These are phyloP conservation scores for Cheilosia vernalis DNA, from an alignment of 2,888 invertebrate species.

Conservation along the genomic window DNA sequence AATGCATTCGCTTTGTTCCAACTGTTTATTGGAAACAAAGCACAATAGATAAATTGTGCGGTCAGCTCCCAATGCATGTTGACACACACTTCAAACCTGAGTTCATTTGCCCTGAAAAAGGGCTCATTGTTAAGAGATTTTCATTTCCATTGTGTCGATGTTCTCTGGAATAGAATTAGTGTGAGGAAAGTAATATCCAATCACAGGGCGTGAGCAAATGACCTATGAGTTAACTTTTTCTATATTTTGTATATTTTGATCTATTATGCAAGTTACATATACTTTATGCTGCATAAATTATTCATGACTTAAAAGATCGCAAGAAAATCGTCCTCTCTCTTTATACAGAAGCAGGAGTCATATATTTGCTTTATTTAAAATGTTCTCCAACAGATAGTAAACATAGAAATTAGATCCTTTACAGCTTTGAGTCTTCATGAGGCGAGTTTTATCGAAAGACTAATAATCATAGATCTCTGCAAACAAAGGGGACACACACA, in stretches of 20 bases:
- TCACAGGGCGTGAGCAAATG: conserved; percentile 26
- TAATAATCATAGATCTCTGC: conserved; percentile 20
- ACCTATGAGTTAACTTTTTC: neutral
- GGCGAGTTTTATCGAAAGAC: conserved; percentile 26
- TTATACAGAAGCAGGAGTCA: conserved; percentile 1
- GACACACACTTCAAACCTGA: conserved; percentile 30
- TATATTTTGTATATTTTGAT: neutral
- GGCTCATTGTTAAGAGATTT: conserved; percentile 18
- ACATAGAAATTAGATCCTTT: conserved; percentile 49
- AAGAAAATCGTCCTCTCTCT: neutral
- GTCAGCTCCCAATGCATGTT: conserved; percentile 54
- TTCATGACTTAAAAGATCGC: neutral
- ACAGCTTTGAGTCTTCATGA: conserved; percentile 42
- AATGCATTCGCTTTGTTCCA: conserved; percentile 37
- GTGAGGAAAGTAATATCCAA: conserved; percentile 20
- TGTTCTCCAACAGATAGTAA: conserved; percentile 22
- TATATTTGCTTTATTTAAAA: conserved; percentile 42
- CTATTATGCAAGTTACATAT: neutral
- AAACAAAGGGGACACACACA: conserved; percentile 33
- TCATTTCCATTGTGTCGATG: conserved; percentile 8
- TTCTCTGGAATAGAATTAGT: neutral
- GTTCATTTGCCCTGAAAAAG: conserved; percentile 41
- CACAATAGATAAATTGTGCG: conserved; percentile 56
- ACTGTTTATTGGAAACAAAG: conserved; percentile 58
- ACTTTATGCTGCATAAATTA: neutral